phyloP scores from a whole-genome alignment of 2,888 invertebrate genomes.

The Creontiades dilutus region DNA sequence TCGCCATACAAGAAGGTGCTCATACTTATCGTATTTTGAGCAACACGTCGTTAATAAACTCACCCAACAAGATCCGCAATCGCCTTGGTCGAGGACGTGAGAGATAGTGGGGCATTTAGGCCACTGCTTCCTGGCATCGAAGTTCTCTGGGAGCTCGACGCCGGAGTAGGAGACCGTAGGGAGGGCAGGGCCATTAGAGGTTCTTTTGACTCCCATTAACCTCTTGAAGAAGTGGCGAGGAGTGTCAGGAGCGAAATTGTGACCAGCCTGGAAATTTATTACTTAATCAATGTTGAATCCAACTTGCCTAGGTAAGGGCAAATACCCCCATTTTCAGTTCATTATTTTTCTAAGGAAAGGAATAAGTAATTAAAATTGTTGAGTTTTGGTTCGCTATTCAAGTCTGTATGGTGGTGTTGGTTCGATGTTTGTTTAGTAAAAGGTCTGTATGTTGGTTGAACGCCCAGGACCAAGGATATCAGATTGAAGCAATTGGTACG shows the following conservation, averaged over 20 bases:
- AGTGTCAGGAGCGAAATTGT: slow-evolving; percentile 84
- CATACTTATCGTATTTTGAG: no score
- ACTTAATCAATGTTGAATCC: no score
- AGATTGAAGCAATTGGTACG: no score
- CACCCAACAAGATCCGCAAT: slow-evolving; percentile 92
- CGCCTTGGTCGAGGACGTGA: slow-evolving; percentile 90
- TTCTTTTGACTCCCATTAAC: slow-evolving; percentile 82
- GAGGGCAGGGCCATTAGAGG: neutral
- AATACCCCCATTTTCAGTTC: neutral
- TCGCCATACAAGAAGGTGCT: no score
- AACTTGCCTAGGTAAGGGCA: no score
- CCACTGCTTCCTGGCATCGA: slow-evolving; percentile 90
- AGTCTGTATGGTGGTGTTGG: no score
- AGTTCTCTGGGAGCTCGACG: slow-evolving; percentile 84
- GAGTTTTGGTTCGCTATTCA: no score
- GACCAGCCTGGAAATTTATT: slow-evolving; percentile 82
- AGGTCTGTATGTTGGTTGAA: no score
- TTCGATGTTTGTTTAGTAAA: no score
- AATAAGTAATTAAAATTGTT: no score
- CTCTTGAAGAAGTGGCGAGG: slow-evolving; percentile 82
- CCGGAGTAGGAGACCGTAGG: neutral
- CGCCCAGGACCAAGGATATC: no score
- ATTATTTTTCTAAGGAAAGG: neutral
- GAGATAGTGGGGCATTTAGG: slow-evolving; percentile 89
- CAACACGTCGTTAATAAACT: slow-evolving; percentile 60